These are phyloP conservation scores for Sebastes kiyomatsui DNA, from an alignment of 2,797 vertebrate genomes.

Conservation along the genomic window DNA sequence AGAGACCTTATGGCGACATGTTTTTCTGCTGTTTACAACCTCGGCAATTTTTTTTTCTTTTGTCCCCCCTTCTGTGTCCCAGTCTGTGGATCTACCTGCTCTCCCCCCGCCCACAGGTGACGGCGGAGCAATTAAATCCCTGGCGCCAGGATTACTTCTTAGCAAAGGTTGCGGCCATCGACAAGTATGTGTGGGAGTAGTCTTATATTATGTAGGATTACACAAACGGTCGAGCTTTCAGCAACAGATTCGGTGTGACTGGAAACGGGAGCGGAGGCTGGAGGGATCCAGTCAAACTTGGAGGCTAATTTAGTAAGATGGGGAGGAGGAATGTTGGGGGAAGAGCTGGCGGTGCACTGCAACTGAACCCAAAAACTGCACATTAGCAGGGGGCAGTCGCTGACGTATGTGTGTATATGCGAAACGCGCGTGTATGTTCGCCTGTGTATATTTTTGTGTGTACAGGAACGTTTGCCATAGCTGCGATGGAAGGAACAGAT, in stretches of 20 bases:
- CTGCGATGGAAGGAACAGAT: constrained; percentile 79
- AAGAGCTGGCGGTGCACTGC: constrained; percentile 53
- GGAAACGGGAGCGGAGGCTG: constrained; percentile 31
- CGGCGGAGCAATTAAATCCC: constrained; percentile 36
- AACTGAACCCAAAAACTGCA: constrained; percentile 66
- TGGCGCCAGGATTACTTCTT: constrained; percentile 15
- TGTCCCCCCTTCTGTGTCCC: neutral
- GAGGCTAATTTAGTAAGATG: constrained; percentile 55
- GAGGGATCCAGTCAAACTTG: constrained; percentile 51
- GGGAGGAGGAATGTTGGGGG: constrained; percentile 49
- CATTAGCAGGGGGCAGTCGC: constrained; percentile 54
- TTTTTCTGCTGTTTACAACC: constrained; percentile 59
- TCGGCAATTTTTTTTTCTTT: neutral
- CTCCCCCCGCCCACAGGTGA: constrained; percentile 27
- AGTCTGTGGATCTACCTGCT: constrained; percentile 35
- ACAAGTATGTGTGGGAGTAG: constrained; percentile 35
- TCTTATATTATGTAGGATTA: constrained; percentile 37
- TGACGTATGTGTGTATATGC: constrained; percentile 61
- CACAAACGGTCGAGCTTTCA: constrained; percentile 25
- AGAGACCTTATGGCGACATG: constrained; percentile 63
- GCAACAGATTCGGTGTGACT: constrained; percentile 39
- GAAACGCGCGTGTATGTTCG: constrained; percentile 30
- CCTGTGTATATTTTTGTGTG: constrained; percentile 63
- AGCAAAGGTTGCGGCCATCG: constrained; percentile 23
- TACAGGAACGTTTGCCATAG: constrained; percentile 63